Evolutionary conservation across 2,113 vertebrate species (phyloP), one percentile per base, ranked within the genome.

Genomic region (Noctilio leporinus): DNA sequence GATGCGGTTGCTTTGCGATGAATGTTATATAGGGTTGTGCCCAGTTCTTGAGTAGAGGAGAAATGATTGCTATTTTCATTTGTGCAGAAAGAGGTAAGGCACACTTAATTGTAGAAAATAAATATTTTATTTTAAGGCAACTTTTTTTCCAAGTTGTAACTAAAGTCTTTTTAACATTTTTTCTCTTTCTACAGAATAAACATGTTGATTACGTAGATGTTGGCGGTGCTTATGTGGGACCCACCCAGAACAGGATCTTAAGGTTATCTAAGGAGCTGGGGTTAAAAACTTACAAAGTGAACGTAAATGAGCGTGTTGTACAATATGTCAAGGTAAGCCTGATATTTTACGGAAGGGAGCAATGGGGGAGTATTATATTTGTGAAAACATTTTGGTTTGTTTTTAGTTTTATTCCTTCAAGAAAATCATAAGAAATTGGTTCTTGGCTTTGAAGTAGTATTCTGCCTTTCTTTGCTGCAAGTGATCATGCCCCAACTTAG

Each of bases 201-300:
- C 86, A 98, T 28, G 98, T 98, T 67, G 38, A 97, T 57, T 99
- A 99, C 0, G 99, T 99, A 0, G 99, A 99, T 96, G 98, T 99
- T 96, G 99, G 99, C 8, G 99, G 98, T 89, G 76, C 99, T 0
- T 99, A 99, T 49, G 97, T 99, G 51, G 99, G 99, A 94, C 99
- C 99, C 1, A 99, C 99, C 6, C 99, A 99, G 90, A 99, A 99
- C 95, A 95, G 98, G n/a, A 98, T 99, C 92, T 97, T 99, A 28
- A 97, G 98, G 0, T 94, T 99, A 49, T 97, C 99, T 22, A 99
- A 98, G 62, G 99, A 99, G 75, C 96, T 99, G 91, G 99, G 98
- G 40, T 72, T 99, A 95, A 94, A 98, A 93, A 99, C 97, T 10
- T 99, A 99, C 17, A 98, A 99, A 97, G 98, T 99, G n/a, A 98